These are phyloP conservation scores for Xenus cinereus DNA, from an alignment of 2,113 vertebrate species.

Conservation along the genomic window DNA sequence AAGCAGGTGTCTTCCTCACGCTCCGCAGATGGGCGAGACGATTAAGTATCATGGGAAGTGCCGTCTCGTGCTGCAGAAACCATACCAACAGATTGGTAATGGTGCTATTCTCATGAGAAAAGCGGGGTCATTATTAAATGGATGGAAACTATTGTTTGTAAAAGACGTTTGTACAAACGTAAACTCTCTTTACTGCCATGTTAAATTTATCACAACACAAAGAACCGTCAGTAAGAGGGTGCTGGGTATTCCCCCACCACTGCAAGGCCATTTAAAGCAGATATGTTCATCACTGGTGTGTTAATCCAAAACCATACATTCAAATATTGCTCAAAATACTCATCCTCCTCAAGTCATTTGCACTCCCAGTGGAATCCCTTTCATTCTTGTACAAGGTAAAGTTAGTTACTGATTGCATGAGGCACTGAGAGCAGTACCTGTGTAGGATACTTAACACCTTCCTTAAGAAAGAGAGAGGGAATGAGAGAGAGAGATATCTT, in stretches of 20 bases:
- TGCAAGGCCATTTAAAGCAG: slow-evolving; percentile 1
- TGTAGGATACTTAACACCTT: background rate
- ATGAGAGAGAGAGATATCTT: background rate
- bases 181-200: slow-evolving; percentile 59
- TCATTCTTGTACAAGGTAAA: background rate
- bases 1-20: slow-evolving; percentile 70
- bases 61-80: slow-evolving; percentile 30
- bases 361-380: background rate
- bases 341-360: background rate
- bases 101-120: slow-evolving; percentile 63
- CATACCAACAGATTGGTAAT: slow-evolving; percentile 70
- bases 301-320: background rate
- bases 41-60: slow-evolving; percentile 68
- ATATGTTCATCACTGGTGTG: background rate
- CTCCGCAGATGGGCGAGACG: slow-evolving; percentile 71
- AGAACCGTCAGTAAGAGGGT: slow-evolving; percentile 48
- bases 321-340: background rate
- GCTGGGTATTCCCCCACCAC: background rate
- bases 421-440: background rate
- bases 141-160: slow-evolving; percentile 73
- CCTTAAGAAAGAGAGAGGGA: background rate
- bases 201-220: slow-evolving; percentile 75
- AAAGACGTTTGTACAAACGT: slow-evolving; percentile 45
- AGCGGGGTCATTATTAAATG: slow-evolving; percentile 76
- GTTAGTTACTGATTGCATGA: background rate